phyloP scores from a whole-genome alignment of 2,797 vertebrate genomes.

The Poecile montanus region DNA sequence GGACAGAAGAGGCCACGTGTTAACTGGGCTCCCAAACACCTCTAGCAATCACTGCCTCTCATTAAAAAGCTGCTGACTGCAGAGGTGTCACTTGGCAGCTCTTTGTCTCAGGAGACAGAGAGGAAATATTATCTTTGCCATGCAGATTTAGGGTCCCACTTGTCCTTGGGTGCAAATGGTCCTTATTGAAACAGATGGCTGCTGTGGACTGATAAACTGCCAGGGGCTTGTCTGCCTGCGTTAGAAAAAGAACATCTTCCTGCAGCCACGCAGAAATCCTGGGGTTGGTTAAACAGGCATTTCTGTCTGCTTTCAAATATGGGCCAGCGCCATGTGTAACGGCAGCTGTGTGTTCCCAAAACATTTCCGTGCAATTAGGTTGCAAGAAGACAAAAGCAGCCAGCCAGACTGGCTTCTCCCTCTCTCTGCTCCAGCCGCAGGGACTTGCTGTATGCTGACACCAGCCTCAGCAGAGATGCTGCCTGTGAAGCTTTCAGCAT shows the following conservation, averaged over 20 bases:
- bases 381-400: constrained; percentile 23
- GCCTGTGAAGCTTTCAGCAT: background rate
- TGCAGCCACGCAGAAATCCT: background rate
- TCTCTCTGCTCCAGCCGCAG: background rate
- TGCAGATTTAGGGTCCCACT: background rate
- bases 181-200: background rate
- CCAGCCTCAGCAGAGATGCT: background rate
- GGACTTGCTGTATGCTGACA: background rate
- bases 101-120: background rate
- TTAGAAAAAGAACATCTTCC: background rate
- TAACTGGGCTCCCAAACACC: background rate
- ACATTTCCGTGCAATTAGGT: constrained; percentile 35
- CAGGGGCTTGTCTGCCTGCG: background rate
- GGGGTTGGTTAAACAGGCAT: background rate
- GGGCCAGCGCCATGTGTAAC: background rate
- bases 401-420: background rate
- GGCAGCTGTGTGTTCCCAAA: constrained; percentile 53
- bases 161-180: background rate
- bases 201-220: background rate
- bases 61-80: background rate
- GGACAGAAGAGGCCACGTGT: background rate
- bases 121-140: background rate
- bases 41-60: background rate
- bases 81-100: background rate
- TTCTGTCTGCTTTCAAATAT: constrained; percentile 18